These are phyloP conservation scores for Lochmaea crataegi DNA, from an alignment of 2,888 invertebrate species.

Conservation along the genomic window DNA sequence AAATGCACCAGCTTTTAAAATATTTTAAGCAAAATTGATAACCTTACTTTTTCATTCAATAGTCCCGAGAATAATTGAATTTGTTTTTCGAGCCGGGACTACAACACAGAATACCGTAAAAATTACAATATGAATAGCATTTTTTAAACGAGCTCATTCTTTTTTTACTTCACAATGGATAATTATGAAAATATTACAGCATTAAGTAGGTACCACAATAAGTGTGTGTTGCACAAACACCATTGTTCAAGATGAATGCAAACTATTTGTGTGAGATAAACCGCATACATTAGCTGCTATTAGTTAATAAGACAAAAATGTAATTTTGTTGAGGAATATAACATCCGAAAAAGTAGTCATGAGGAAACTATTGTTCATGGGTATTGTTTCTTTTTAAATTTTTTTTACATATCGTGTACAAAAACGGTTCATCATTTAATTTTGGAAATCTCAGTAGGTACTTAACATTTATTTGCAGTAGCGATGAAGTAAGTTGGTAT, in stretches of 20 bases:
- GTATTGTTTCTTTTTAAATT: not conserved
- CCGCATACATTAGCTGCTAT: conserved; percentile 7
- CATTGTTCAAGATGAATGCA: conserved; percentile 24
- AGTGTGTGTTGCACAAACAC: conserved; percentile 16
- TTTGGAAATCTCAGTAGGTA: too few relatives aligned
- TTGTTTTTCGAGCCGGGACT: not conserved
- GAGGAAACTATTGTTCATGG: not conserved
- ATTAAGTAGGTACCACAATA: conserved; percentile 7
- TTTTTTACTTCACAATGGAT: conserved; percentile 12
- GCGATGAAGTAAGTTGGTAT: too few relatives aligned
- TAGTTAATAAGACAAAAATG: not conserved
- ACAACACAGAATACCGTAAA: not conserved
- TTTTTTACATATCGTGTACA: not conserved
- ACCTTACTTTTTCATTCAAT: not conserved
- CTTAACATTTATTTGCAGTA: too few relatives aligned
- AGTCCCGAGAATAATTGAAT: not conserved
- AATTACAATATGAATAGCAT: not conserved
- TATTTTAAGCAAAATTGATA: not conserved
- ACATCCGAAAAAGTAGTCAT: not conserved
- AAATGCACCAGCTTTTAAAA: not conserved
- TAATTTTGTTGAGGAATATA: conserved; percentile 5
- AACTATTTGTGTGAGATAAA: conserved; percentile 7
- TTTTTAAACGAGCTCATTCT: too few relatives aligned
- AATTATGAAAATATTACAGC: conserved; percentile 24
- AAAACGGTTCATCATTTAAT: too few relatives aligned